Evolutionary conservation across 2,888 invertebrate genomes (phyloP), one percentile per base, ranked within the genome.

Genomic region (Sinopyrophorus schimmeli): DNA sequence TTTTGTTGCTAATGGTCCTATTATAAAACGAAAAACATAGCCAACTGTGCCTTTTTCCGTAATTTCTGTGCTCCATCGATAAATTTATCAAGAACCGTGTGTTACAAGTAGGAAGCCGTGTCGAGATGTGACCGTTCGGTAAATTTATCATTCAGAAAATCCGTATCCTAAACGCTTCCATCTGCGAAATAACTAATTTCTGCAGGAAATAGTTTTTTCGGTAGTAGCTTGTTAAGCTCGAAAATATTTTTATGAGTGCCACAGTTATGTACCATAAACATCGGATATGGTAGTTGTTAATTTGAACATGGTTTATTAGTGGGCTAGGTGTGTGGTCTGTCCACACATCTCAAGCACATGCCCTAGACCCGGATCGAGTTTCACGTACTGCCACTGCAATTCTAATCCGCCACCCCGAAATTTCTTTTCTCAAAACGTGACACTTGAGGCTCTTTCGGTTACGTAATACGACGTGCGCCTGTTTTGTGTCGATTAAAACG

Each of bases 321-420:
- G 10, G 43, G n/a, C 59, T 52, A 55, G 54, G 57, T 59, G 59
- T 59, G 59, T 59, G 59, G 59, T 59, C 59, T 53, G 52, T 55
- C 55, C 55, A 43, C 55, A 54, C 55, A 53, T 57, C 49, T 34
- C 43, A 37, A 47, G 53, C 53, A 50, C 52, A 55, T 50, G 53
- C 53, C 53, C 37, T 27, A 23, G 42, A 38, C 53, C 43, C 43
- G 35, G 32, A 49, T 55, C 34, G 38, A 24, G 32, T 55, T 53
- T 48, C 55, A 30, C 23, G 32, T 31, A 39, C 39, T 21, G 41
- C 42, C 46, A 42, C 51, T 30, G 42, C 24, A 39, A 52, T 40
- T 40, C 34, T 18, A 39, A 26, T 31, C 21, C 18, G 15, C 23
- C 26, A 35, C 44, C 50, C 50, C 31, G 35, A 30, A 44, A 16